Evolutionary conservation across 2,888 invertebrate genomes (phyloP).

Genomic region (Lottia gigantea): DNA sequence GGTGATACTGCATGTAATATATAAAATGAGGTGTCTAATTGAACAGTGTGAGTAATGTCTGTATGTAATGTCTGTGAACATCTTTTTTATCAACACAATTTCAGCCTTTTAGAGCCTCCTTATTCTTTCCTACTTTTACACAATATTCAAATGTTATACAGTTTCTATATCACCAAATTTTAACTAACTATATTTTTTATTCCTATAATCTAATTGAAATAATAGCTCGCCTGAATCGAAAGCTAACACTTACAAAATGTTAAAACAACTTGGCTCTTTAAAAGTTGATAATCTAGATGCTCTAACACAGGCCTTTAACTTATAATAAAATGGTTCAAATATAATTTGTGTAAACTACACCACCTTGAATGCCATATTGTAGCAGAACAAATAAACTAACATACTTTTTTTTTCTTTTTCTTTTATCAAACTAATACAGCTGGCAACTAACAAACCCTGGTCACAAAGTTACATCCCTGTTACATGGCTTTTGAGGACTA

Average conservation of each 20-base stretch:
- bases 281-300: slow-evolving; percentile 6
- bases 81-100: too few relatives aligned
- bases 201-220: too few relatives aligned
- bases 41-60: too few relatives aligned
- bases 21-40: too few relatives aligned
- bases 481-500: slow-evolving; percentile 3
- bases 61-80: too few relatives aligned
- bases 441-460: slow-evolving; percentile 47
- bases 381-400: slow-evolving; percentile 30
- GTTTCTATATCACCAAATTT: too few relatives aligned
- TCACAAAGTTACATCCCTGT: slow-evolving; percentile 30
- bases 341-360: slow-evolving; percentile 8
- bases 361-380: slow-evolving; percentile 16
- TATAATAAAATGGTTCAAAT: slow-evolving; percentile 2
- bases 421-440: slow-evolving; percentile 49
- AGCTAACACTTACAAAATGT: neutral
- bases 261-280: slow-evolving; percentile 4
- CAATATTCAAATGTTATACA: too few relatives aligned
- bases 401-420: slow-evolving; percentile 51
- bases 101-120: too few relatives aligned
- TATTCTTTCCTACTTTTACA: too few relatives aligned
- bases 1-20: too few relatives aligned
- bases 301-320: slow-evolving; percentile 10
- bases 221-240: too few relatives aligned
- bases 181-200: too few relatives aligned